phyloP scores from a whole-genome alignment of 2,797 vertebrate genomes.

The Rallus crepitans region DNA sequence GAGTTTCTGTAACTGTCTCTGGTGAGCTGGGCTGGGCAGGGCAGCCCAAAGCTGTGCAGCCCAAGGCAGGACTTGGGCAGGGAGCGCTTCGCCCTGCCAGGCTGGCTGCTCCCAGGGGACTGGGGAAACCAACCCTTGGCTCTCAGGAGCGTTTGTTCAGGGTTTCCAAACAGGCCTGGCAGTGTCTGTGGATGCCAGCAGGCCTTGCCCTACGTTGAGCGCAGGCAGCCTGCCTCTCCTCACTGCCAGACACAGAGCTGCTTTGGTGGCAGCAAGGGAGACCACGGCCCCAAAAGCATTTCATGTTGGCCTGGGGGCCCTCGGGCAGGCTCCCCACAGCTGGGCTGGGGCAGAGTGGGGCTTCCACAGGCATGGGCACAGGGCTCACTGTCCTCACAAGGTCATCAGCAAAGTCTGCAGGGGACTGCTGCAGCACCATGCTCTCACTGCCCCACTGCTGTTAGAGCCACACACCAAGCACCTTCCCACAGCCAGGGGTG shows the following conservation, averaged over 20 bases:
- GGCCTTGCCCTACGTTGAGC: accelerated
- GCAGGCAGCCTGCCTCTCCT: too few relatives aligned
- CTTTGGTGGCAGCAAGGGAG: neutral
- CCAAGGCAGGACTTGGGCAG: conserved; percentile 34
- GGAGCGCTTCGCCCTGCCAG: conserved; percentile 44
- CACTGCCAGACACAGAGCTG: neutral
- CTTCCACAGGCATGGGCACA: accelerated
- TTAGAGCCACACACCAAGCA: too few relatives aligned
- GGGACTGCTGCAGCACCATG: too few relatives aligned
- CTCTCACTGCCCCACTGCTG: too few relatives aligned
- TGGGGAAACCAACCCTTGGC: conserved; percentile 8
- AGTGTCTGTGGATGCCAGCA: neutral
- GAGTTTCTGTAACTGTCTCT: conserved; percentile 22
- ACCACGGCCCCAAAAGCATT: accelerated
- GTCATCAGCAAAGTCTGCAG: too few relatives aligned
- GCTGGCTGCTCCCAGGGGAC: conserved; percentile 40
- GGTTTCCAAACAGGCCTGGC: conserved; percentile 45
- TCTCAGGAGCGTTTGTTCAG: conserved; percentile 15
- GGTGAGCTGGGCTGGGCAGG: conserved; percentile 41
- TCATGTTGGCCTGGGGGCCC: accelerated
- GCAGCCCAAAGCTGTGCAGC: conserved; percentile 7
- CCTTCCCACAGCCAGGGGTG: too few relatives aligned
- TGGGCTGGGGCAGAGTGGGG: accelerated
- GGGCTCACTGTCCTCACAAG: neutral
- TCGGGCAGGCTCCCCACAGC: too few relatives aligned